phyloP scores from a whole-genome alignment of 2,888 invertebrate genomes.

The Callinectes sapidus region DNA sequence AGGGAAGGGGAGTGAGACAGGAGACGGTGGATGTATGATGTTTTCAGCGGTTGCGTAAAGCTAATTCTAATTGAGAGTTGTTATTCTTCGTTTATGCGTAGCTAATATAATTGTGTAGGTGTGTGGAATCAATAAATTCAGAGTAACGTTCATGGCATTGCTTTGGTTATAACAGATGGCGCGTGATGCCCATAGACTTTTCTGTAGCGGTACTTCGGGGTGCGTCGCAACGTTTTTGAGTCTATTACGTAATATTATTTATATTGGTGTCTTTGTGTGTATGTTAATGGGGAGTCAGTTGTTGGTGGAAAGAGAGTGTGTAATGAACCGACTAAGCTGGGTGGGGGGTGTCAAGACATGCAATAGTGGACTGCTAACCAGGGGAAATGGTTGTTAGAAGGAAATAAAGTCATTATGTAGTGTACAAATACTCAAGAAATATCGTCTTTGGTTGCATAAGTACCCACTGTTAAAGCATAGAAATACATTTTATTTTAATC shows the following conservation, averaged over 20 bases:
- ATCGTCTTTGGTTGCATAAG: not conserved
- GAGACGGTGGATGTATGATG: not conserved
- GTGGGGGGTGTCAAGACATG: not conserved
- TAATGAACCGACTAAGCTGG: not conserved
- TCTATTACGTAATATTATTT: not conserved
- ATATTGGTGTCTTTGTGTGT: not conserved
- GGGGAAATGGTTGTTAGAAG: not conserved
- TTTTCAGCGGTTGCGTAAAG: not conserved
- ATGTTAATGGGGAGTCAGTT: not conserved
- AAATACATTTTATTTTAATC: not conserved
- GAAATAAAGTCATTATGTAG: not conserved
- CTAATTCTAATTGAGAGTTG: not conserved
- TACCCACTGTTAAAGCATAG: not conserved
- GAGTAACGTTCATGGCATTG: not conserved
- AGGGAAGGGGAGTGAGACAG: not conserved
- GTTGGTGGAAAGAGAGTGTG: not conserved
- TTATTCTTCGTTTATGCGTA: not conserved
- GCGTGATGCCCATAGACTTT: slow-evolving; percentile 12
- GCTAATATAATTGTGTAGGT: not conserved
- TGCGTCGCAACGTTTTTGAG: not conserved
- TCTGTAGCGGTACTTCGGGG: not conserved
- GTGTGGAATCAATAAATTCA: not conserved
- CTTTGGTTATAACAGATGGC: slow-evolving; percentile 17
- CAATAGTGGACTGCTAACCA: not conserved
- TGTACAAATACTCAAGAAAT: not conserved